Percentiles rank a stretch among this genome's conserved stretches.
phyloP scores from a whole-genome alignment of 2,888 invertebrate species.

The Notodonta dromedarius region DNA sequence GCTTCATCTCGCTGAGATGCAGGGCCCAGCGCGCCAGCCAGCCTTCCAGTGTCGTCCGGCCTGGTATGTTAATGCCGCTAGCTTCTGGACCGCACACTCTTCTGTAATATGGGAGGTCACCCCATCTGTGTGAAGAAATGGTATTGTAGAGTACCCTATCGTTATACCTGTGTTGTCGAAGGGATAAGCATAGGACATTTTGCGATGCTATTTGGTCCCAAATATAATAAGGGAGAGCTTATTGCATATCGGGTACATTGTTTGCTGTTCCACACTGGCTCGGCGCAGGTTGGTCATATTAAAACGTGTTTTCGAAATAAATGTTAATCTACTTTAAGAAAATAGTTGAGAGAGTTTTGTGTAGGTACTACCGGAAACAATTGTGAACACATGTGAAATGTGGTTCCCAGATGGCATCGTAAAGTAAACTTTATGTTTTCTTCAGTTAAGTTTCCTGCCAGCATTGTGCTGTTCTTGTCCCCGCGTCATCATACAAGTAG shows the following conservation, averaged over 20 bases:
- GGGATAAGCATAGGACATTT: too few relatives aligned
- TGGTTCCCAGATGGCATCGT: not conserved
- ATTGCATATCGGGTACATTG: too few relatives aligned
- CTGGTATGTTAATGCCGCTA: conserved; percentile 67
- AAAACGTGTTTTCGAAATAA: too few relatives aligned
- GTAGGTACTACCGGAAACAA: not conserved
- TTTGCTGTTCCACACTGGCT: too few relatives aligned
- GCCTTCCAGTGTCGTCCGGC: conserved; percentile 86
- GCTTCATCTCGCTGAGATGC: conserved; percentile 70
- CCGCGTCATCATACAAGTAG: conserved; percentile 13
- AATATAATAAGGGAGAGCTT: too few relatives aligned
- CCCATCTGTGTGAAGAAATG: conserved; percentile 56
- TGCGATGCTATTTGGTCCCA: too few relatives aligned
- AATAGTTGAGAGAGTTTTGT: too few relatives aligned
- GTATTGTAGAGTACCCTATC: too few relatives aligned
- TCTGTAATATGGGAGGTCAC: conserved; percentile 75
- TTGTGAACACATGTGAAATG: not conserved
- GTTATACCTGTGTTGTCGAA: too few relatives aligned
- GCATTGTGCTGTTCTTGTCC: conserved; percentile 13
- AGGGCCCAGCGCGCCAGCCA: conserved; percentile 89
- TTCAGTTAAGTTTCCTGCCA: conserved; percentile 21
- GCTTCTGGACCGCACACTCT: conserved; percentile 75
- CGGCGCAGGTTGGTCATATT: too few relatives aligned
- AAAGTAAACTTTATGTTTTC: conserved; percentile 23
- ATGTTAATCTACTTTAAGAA: too few relatives aligned